A percentile compares a stretch with the other conserved stretches of the same genome.
Evolutionary conservation across 2,113 vertebrate species (phyloP).

Genomic region (Odocoileus virginianus): DNA sequence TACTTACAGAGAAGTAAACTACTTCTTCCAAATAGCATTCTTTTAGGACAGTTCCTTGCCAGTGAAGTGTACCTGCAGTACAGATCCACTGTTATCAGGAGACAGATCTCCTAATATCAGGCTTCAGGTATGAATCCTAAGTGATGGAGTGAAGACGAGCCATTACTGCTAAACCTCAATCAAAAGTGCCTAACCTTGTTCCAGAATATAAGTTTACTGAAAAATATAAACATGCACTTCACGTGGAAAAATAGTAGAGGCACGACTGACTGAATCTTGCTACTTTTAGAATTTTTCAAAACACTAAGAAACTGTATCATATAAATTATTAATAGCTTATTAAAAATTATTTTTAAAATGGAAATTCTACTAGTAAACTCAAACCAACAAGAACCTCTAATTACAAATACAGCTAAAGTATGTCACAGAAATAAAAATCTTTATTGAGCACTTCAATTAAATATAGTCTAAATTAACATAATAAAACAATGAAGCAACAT

Average conservation of each 20-base stretch:
- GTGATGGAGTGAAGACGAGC: background rate
- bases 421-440: constrained; percentile 48
- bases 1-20: background rate
- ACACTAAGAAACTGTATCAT: background rate
- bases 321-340: constrained; percentile 33
- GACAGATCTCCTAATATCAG: background rate
- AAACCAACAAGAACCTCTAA: constrained; percentile 41
- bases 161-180: background rate
- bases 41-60: background rate
- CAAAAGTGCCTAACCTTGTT: background rate
- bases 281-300: constrained; percentile 1
- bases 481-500: constrained; percentile 42
- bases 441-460: constrained; percentile 42
- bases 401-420: constrained; percentile 33
- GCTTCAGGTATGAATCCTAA: background rate
- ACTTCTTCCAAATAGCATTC: background rate
- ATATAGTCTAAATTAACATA: constrained; percentile 37
- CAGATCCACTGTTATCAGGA: background rate
- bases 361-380: constrained; percentile 39
- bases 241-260: background rate
- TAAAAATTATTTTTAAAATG: constrained; percentile 46
- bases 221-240: background rate
- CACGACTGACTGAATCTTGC: background rate
- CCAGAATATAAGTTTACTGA: background rate
- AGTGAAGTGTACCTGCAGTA: background rate